These are phyloP conservation scores for Lithophane semibrunnea DNA, from an alignment of 2,888 invertebrate species.

Conservation along the genomic window DNA sequence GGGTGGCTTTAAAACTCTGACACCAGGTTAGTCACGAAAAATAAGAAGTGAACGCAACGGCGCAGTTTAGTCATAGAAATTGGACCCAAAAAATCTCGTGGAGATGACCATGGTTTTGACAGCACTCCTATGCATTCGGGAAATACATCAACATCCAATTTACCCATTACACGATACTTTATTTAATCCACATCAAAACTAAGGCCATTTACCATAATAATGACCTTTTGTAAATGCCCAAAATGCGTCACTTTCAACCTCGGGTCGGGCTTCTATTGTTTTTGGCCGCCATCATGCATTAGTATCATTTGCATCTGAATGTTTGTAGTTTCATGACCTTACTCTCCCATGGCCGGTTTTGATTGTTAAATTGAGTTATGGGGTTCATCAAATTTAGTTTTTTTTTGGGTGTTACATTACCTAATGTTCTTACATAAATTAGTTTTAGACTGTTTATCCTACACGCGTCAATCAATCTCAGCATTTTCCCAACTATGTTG, in stretches of 20 bases:
- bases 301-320: conserved; percentile 61
- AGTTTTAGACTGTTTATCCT: background rate
- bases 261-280: conserved; percentile 46
- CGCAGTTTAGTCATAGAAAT: background rate
- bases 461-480: no score
- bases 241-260: conserved; percentile 63
- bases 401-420: conserved; percentile 3
- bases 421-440: background rate
- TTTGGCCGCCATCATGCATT: conserved; percentile 47
- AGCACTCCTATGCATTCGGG: background rate
- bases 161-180: background rate
- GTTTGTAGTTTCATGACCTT: conserved; percentile 58
- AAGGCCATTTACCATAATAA: conserved; percentile 51
- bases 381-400: conserved; percentile 39
- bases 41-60: no score
- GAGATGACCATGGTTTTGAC: background rate
- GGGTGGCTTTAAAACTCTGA: no score
- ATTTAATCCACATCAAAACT: conserved; percentile 33
- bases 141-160: background rate
- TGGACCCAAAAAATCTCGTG: background rate
- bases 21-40: no score
- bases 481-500: no score
- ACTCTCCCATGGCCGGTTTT: conserved; percentile 58
- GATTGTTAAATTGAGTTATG: conserved; percentile 33
- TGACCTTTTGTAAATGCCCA: conserved; percentile 60